Evolutionary conservation across 2,113 vertebrate species (phyloP).

Genomic region (Barbus barbus): DNA sequence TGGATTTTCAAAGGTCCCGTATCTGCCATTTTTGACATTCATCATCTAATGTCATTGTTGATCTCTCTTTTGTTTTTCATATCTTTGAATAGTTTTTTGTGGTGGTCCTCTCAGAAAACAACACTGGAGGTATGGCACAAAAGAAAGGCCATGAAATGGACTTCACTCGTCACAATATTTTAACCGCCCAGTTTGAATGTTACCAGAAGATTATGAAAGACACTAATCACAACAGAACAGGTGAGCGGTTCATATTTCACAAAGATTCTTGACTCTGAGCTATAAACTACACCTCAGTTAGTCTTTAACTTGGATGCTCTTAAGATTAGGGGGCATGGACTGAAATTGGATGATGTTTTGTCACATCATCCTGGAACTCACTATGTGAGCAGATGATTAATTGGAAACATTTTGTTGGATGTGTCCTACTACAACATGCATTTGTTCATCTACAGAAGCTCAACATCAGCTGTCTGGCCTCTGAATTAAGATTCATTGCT

Average conservation of each 20-base stretch:
- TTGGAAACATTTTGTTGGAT: conserved; percentile 23
- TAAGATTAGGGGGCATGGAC: not conserved
- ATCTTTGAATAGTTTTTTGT: conserved; percentile 67
- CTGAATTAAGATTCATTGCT: not conserved
- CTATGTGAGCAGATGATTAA: not conserved
- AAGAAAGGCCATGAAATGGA: conserved; percentile 57
- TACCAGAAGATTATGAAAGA: conserved; percentile 90
- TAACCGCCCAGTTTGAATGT: conserved; percentile 90
- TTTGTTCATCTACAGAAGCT: conserved; percentile 44
- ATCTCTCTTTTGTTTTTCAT: not conserved
- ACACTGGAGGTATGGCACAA: conserved; percentile 29
- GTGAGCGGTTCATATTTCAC: conserved; percentile 54
- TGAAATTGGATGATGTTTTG: not conserved
- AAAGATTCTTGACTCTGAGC: not conserved
- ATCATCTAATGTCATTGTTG: not conserved
- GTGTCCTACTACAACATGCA: conserved; percentile 8
- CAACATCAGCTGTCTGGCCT: not conserved
- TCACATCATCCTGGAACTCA: not conserved
- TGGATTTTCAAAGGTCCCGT: not conserved
- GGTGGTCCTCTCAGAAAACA: conserved; percentile 56
- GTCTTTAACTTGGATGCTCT: not conserved
- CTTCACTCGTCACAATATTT: conserved; percentile 78
- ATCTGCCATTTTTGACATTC: not conserved
- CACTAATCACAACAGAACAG: conserved; percentile 53
- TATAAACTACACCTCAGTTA: not conserved